Conservation (phyloP, 23 tunicate genomes). For the Halocynthia roretzi region DNA sequence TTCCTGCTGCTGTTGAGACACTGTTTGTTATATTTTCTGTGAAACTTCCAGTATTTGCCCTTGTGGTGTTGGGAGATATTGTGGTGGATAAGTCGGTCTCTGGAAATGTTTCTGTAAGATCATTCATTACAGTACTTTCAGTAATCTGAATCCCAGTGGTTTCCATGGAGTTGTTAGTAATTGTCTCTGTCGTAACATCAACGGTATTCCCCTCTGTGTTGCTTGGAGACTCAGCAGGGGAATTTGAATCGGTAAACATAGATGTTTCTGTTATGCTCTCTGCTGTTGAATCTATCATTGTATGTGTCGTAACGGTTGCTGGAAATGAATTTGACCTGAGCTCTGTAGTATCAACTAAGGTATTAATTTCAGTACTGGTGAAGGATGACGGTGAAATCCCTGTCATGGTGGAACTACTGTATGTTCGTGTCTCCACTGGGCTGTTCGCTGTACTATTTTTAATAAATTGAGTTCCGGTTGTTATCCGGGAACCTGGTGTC, state of each 20-base stretch:
- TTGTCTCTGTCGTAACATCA: background rate
- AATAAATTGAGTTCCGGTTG: too few relatives aligned
- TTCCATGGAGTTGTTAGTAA: too few relatives aligned
- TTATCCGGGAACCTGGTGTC: too few relatives aligned
- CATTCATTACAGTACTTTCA: background rate
- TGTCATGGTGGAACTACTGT: too few relatives aligned
- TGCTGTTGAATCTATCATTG: background rate
- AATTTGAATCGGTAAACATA: background rate
- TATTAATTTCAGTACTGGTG: too few relatives aligned
- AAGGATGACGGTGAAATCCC: too few relatives aligned
- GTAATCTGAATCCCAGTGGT: background rate
- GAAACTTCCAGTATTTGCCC: slow-evolving; percentile 1
- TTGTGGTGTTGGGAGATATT: background rate
- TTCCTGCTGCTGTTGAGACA: too few relatives aligned
- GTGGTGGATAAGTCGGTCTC: background rate
- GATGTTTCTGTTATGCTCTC: background rate
- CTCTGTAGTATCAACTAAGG: too few relatives aligned
- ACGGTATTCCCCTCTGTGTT: background rate
- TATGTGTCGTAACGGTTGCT: too few relatives aligned
- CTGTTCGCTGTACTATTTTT: too few relatives aligned
- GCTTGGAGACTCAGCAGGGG: background rate
- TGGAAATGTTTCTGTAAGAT: background rate
- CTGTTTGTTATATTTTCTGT: background rate
- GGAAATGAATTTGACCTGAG: too few relatives aligned
- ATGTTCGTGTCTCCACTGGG: too few relatives aligned